Evolutionary conservation across 2,113 vertebrate genomes (phyloP), one percentile per base, ranked within the genome.

Genomic region (Chrysochloris asiatica): DNA sequence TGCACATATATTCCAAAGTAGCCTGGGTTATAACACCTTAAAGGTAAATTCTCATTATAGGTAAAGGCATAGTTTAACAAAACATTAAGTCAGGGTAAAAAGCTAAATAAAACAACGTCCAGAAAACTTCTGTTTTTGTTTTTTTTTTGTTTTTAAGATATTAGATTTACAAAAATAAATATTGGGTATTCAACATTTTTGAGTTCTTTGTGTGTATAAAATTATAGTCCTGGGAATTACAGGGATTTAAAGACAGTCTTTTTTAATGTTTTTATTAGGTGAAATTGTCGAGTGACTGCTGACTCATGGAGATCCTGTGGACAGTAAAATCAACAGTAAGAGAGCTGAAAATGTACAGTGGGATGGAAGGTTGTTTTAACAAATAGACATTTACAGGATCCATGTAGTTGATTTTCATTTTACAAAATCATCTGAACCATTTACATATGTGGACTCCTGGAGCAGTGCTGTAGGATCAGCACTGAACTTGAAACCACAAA

Each of bases 361-460:
- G n/a, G n/a, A n/a, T n/a, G n/a, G n/a, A n/a, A n/a, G n/a, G 54
- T 50, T 95, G 4, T 82, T 94, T 94, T 91, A 92, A 83, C 71
- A 95, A 86, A 90, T 87, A 63, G 52, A 56, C 67, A 92, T 87
- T 93, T 93, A 89, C 63, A 79, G 91, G 59, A 28, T 59, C 88
- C 71, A 85, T 93, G 69, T 94, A 91, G 75, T 88, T 21, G 19
- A 82, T 22, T 77, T 91, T 38, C 78, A 91, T 89, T 87, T 88
- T 76, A 91, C 88, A 89, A 24, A n/a, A n/a, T n/a, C n/a, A n/a
- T n/a, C n/a, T n/a, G n/a, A n/a, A n/a, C n/a, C n/a, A n/a, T n/a
- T n/a, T n/a, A n/a, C n/a, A n/a, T n/a, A n/a, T n/a, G n/a, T n/a
- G n/a, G n/a, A n/a, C n/a, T n/a, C n/a, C n/a, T n/a, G n/a, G n/a